phyloP scores from a whole-genome alignment of 2,797 vertebrate genomes.

The Parauchenoglanis ngamensis region DNA sequence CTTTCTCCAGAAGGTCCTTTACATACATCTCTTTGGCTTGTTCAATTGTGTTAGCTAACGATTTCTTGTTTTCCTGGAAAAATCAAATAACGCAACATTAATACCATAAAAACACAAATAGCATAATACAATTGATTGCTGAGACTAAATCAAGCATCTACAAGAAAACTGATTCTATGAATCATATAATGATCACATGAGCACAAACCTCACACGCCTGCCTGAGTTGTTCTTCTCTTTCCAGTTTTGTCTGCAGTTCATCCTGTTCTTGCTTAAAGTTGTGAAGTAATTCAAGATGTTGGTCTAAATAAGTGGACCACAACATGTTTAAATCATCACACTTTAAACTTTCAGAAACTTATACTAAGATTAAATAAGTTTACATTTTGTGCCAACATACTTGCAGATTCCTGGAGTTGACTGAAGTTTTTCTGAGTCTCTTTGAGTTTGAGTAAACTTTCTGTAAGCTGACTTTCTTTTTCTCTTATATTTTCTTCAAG shows the following conservation, averaged over 20 bases:
- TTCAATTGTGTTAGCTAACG: constrained; percentile 73
- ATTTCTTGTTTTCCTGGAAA: constrained; percentile 66
- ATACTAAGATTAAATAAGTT: not conserved
- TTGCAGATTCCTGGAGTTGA: constrained; percentile 76
- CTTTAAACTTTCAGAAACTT: not conserved
- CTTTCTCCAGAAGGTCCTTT: constrained; percentile 77
- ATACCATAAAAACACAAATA: not conserved
- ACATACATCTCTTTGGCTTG: constrained; percentile 70
- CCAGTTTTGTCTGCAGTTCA: constrained; percentile 75
- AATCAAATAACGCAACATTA: not conserved
- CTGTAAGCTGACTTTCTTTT: constrained; percentile 76
- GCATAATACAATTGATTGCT: not conserved
- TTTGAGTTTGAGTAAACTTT: constrained; percentile 74
- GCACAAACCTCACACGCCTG: constrained; percentile 77
- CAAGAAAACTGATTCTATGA: not conserved
- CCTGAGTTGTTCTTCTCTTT: constrained; percentile 70
- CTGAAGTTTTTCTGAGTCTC: constrained; percentile 73
- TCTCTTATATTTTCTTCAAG: constrained; percentile 73
- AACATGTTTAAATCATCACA: constrained; percentile 5
- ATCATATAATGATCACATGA: not conserved
- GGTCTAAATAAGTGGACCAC: constrained; percentile 68
- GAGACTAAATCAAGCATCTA: not conserved
- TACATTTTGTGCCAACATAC: constrained; percentile 68
- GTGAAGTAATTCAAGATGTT: constrained; percentile 75
- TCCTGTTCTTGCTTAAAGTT: constrained; percentile 73